Conservation (phyloP, 2,888 invertebrate species). For the Nephrotoma appendiculata region DNA sequence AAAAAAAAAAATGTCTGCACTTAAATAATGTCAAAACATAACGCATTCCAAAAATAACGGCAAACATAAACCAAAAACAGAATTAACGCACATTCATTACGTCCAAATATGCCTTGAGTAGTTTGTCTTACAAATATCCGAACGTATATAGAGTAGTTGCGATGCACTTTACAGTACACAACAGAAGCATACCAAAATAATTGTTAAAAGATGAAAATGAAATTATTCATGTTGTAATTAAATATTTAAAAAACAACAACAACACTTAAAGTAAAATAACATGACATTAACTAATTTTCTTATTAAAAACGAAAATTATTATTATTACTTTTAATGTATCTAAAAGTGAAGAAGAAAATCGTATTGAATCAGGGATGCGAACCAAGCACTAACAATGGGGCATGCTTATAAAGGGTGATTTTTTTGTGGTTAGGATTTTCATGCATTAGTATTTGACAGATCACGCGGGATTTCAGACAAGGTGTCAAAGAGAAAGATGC, state of each 20-base stretch:
- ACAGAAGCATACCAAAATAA: neutral
- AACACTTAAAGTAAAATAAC: neutral
- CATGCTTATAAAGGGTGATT: too few species aligned
- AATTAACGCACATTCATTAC: too few species aligned
- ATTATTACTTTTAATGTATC: neutral
- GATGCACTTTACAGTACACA: too few species aligned
- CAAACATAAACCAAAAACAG: neutral
- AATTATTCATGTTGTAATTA: neutral
- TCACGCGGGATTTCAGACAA: too few species aligned
- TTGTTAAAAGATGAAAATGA: neutral
- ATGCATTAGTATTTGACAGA: too few species aligned
- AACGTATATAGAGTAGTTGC: neutral
- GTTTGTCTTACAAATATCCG: neutral
- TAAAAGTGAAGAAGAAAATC: neutral
- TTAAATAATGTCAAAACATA: neutral
- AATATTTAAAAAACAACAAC: neutral
- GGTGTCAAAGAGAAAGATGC: too few species aligned
- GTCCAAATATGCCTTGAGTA: neutral
- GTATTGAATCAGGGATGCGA: neutral
- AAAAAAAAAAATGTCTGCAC: too few species aligned
- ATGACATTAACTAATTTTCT: neutral
- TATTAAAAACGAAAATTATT: neutral
- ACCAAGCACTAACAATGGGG: neutral
- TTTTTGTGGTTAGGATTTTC: too few species aligned
- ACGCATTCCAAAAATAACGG: neutral